Conservation (phyloP, 2,888 invertebrate species). For the Conus canariensis region DNA sequence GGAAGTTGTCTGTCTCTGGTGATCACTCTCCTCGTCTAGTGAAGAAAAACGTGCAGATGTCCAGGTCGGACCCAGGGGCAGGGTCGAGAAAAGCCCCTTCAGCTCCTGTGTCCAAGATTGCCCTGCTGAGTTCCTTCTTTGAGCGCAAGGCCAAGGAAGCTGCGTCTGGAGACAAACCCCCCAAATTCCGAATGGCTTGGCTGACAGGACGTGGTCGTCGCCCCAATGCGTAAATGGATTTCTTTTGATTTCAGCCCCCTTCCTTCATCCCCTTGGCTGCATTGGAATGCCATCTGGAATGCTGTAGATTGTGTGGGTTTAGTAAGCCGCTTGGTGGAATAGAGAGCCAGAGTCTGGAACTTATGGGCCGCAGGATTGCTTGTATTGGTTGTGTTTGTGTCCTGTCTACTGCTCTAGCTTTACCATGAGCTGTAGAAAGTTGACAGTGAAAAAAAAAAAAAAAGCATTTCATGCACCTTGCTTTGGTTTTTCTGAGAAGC, state of each 20-base stretch:
- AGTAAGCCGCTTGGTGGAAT: neutral
- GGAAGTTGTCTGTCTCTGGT: slow-evolving; percentile 45
- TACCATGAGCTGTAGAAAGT: neutral
- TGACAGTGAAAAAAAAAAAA: neutral
- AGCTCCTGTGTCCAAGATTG: slow-evolving; percentile 65
- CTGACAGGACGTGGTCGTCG: slow-evolving; percentile 18
- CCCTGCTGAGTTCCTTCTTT: slow-evolving; percentile 73
- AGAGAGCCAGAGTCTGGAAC: no score
- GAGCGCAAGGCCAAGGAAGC: slow-evolving; percentile 66
- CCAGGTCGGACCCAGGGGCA: slow-evolving; percentile 38
- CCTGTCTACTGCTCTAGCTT: neutral
- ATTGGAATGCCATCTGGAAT: slow-evolving; percentile 26
- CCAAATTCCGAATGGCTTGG: slow-evolving; percentile 34
- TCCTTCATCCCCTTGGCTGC: slow-evolving; percentile 18
- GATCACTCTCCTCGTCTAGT: slow-evolving; percentile 43
- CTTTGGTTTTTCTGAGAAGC: neutral
- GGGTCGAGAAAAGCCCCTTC: slow-evolving; percentile 48
- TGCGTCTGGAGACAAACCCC: slow-evolving; percentile 40
- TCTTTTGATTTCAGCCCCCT: slow-evolving; percentile 29
- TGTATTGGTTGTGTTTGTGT: slow-evolving; percentile 22
- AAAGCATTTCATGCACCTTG: neutral
- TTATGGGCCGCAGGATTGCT: neutral
- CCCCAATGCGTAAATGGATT: slow-evolving; percentile 38
- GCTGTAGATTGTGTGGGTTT: slow-evolving; percentile 1
- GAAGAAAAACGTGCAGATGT: slow-evolving; percentile 27